Base-by-base conservation (phyloP, 2,888 invertebrate genomes). In the Panopea generosa region DNA sequence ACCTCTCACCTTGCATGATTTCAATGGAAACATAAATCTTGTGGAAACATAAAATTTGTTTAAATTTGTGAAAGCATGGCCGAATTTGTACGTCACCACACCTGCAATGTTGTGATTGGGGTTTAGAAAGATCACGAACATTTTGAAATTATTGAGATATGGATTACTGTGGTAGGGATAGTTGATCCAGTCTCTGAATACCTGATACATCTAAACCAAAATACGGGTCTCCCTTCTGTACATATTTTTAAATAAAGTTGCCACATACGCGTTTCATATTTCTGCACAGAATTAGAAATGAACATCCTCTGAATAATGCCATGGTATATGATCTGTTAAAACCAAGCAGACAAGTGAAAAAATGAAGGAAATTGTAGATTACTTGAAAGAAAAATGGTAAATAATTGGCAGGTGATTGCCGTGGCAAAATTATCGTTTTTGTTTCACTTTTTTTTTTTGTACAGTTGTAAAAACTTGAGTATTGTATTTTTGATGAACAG, bases 31-130 rank as follows among this genome's bases (percentile, higher is more conserved):
- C 55, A 29, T 45, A 53, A 66, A 27, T 56, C 22, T 9, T 27
- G 20, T 20, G 45, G 26, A 43, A 66, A 33, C 4, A n/a, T n/a
- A n/a, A n/a, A n/a, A n/a, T n/a, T n/a, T n/a, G 38, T 50, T 52
- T 18, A 50, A 57, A 27, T 45, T 52, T 53, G 22, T 60, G 20
- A 49, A 59, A 22, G 24, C 11, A 27, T 52, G 62, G 63, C 56
- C 65, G 62, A 65, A 57, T 72, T 57, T 50, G 14, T 66, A 26
- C n/a, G 33, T 50, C 52, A 52, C 40, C 27, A 59, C 75, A 76
- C 75, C 75, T 76, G 75, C 75, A 70, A 20, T 59, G 24, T 18
- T 43, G 43, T 22, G 29, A 45, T 33, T 2, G 7, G 38, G 70
- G 66, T 70, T 50, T 56, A 27, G 27, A 38, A n/a, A 45, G 50